These are phyloP conservation scores for Hydrozoanthus tunicans DNA, from an alignment of 64 coral and sea anemone genomes.

Conservation along the genomic window DNA sequence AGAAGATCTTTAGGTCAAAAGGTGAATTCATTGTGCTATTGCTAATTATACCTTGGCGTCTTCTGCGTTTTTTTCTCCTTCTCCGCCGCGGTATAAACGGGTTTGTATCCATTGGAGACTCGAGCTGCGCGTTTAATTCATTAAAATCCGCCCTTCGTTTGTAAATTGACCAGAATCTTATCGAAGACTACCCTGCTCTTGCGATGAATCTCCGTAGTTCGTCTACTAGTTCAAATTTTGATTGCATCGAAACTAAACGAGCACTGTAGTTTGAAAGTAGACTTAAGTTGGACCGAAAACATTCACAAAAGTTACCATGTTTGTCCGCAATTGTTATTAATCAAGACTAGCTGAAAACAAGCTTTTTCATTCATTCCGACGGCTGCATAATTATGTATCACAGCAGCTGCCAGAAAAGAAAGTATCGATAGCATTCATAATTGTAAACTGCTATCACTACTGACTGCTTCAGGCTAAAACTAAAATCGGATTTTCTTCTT, in stretches of 20 bases:
- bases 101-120: neutral
- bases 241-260: neutral
- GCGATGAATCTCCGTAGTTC: neutral
- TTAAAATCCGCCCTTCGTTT: neutral
- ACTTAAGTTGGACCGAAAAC: neutral
- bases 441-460: neutral
- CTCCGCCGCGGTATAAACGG: neutral
- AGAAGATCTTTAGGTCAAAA: neutral
- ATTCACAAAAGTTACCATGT: neutral
- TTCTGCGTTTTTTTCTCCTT: neutral
- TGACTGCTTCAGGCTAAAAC: neutral
- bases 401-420: constrained; percentile 46
- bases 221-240: neutral
- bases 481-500: neutral
- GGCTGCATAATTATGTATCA: constrained; percentile 40
- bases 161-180: neutral
- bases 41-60: neutral
- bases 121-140: neutral
- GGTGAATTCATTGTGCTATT: neutral
- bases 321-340: neutral
- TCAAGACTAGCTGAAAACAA: constrained; percentile 22
- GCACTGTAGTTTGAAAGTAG: neutral
- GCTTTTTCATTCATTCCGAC: neutral
- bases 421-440: constrained; percentile 19
- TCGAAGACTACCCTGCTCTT: neutral